Conservation (phyloP, 2,888 invertebrate species). For the Dryadula phaetusa region DNA sequence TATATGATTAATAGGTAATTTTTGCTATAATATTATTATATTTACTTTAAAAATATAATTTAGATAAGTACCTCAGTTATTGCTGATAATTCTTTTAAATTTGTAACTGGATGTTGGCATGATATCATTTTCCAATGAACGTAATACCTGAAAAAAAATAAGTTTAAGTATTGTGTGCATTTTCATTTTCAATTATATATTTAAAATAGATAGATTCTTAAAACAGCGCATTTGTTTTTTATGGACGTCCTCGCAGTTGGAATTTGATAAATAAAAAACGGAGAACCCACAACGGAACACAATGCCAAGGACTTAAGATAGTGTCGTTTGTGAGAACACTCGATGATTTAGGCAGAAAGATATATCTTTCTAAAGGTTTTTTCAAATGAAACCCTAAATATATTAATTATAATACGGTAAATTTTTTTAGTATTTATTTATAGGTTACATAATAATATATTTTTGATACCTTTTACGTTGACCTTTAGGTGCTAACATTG, state of each 20-base stretch:
- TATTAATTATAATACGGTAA: background rate
- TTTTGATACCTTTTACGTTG: conserved; percentile 59
- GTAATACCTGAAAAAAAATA: conserved; percentile 64
- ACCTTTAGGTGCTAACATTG: conserved; percentile 55
- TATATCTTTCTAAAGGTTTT: background rate
- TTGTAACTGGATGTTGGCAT: conserved; percentile 65
- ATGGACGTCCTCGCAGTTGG: background rate
- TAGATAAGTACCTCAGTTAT: conserved; percentile 85
- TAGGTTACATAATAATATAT: too few relatives aligned
- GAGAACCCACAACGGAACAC: conserved; percentile 6
- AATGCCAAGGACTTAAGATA: conserved; percentile 10
- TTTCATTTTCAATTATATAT: background rate
- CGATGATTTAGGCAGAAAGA: background rate
- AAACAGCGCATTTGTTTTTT: background rate
- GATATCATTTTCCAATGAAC: conserved; percentile 70
- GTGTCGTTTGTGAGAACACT: conserved; percentile 8
- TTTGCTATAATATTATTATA: too few relatives aligned
- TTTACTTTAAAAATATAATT: background rate
- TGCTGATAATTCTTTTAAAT: conserved; percentile 75
- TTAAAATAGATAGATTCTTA: too few relatives aligned
- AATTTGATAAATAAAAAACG: conserved; percentile 25
- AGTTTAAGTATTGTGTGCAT: conserved; percentile 4
- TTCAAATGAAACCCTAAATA: background rate
- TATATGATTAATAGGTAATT: too few relatives aligned
- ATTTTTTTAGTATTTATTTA: too few relatives aligned